phyloP scores from a whole-genome alignment of 2,888 invertebrate genomes.

The Proisotoma minuta region DNA sequence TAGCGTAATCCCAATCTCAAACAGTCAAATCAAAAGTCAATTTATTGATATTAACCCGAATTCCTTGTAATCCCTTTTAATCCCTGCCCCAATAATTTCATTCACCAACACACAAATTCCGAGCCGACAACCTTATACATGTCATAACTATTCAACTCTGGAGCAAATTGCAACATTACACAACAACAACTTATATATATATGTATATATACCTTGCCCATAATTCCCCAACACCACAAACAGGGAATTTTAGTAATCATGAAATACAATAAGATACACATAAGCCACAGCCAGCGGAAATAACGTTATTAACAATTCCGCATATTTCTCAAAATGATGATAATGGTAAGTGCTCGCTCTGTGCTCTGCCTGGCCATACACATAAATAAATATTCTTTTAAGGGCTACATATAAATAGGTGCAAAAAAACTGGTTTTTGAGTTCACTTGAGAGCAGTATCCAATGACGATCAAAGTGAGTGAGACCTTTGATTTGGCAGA shows the following conservation, averaged over 20 bases:
- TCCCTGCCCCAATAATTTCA: background rate
- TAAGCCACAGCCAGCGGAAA: too few relatives aligned
- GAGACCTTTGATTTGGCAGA: conserved; percentile 1
- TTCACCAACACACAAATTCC: background rate
- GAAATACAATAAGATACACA: too few relatives aligned
- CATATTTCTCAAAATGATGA: too few relatives aligned
- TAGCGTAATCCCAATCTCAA: background rate
- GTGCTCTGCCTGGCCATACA: too few relatives aligned
- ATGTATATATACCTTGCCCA: too few relatives aligned
- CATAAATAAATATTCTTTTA: too few relatives aligned
- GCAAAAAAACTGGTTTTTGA: background rate
- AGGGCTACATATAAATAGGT: too few relatives aligned
- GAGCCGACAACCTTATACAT: background rate
- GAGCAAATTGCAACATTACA: background rate
- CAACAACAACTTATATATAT: too few relatives aligned
- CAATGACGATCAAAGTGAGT: conserved; percentile 1
- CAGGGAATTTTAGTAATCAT: too few relatives aligned
- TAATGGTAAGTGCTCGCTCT: too few relatives aligned
- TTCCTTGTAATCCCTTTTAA: background rate
- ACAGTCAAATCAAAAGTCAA: background rate
- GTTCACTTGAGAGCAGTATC: conserved; percentile 6
- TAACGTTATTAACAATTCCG: too few relatives aligned
- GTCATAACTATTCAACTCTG: background rate
- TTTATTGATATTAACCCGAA: conserved; percentile 4
- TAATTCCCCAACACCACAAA: too few relatives aligned